Percentiles rank a stretch among this genome's conserved stretches.
Conservation (phyloP, 1,140 invertebrate genomes). For the Drosophila pectinifera region DNA sequence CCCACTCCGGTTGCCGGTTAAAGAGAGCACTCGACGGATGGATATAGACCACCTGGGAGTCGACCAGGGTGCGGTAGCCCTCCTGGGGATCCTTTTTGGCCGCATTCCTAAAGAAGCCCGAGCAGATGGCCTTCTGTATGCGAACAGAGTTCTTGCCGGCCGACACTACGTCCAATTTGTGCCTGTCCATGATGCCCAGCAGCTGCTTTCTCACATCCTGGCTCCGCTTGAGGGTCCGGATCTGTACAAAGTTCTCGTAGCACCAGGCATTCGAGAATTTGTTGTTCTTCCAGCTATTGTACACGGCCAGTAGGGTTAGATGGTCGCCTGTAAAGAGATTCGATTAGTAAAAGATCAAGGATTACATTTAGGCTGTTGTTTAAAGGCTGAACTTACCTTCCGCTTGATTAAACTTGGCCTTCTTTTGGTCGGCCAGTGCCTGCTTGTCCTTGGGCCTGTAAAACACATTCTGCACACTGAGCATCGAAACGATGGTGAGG, state of each 20-base stretch:
- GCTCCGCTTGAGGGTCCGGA: constrained; percentile 97
- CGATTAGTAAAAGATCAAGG: not conserved
- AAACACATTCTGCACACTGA: constrained; percentile 99
- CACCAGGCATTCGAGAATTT: constrained; percentile 99
- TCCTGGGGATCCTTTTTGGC: constrained; percentile 99
- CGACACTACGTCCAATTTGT: constrained; percentile 98
- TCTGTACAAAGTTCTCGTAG: constrained; percentile 99
- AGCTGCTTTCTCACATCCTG: constrained; percentile 99
- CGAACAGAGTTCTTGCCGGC: constrained; percentile 97
- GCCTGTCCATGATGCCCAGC: constrained; percentile 98
- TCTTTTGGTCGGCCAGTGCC: constrained; percentile 98
- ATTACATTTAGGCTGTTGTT: not conserved
- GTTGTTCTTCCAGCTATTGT: constrained; percentile 99
- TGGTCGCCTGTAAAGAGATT: constrained; percentile 90
- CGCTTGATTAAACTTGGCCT: constrained; percentile 99
- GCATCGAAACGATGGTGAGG: constrained; percentile 99
- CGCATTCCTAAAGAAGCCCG: constrained; percentile 99
- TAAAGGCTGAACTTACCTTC: constrained; percentile 87
- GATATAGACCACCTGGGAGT: constrained; percentile 99
- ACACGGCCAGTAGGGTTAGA: constrained; percentile 98
- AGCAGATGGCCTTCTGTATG: constrained; percentile 99
- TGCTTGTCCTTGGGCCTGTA: constrained; percentile 99
- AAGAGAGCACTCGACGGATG: constrained; percentile 99
- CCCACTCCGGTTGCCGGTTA: constrained; percentile 99
- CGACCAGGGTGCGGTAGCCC: constrained; percentile 98